Base-by-base conservation (phyloP, 2,797 vertebrate species). In the Numenius phaeopus region DNA sequence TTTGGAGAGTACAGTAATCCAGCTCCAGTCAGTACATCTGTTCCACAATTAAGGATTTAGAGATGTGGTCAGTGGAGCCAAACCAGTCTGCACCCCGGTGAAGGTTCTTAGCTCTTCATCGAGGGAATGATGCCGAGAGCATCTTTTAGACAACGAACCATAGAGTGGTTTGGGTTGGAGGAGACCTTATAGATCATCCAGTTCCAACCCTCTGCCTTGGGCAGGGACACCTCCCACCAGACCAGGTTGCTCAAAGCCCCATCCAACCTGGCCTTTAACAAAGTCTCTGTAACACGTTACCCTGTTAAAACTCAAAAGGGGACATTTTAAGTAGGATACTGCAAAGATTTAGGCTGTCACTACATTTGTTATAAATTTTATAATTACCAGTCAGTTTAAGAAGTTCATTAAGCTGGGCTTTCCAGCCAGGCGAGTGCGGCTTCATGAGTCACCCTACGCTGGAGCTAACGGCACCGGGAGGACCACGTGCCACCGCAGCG, bases 401-500 rank as follows among this genome's bases (percentile, higher is more conserved):
- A 72, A 34, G 58, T 26, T 58, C 32, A 16, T 4, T 12, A 52
- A 52, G 66, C 1, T 44, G 83, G 40, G 34, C 18, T 94, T 67
- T 66, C 37, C 76, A 42, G 84, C 54, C 44, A 50, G 71, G 62
- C 11, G 7, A 52, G 34, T 3, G 32, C 59, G 4, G 44, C 47
- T 6, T 6, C 39, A 2, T 30, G 26, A 75, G 15, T n/a, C 82
- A 57, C 72, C 70, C 7, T 6, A 1, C 7, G 10, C 93, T 52
- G 42, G 59, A 79, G 72, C 52, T 69, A 81, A 94, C 34, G 26
- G 70, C 26, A 57, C 79, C 39, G 10, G 65, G 61, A 65, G 81
- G 67, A 61, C 61, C 27, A 2, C 2, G 4, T 2, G 30, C 46
- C 3, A 3, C 26, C 15, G n/a, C 39, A 34, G 20, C 6, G 14